Percentiles rank a stretch among this genome's conserved stretches.
Conservation (phyloP, 2,888 invertebrate genomes). For the Palloptera scutellata region DNA sequence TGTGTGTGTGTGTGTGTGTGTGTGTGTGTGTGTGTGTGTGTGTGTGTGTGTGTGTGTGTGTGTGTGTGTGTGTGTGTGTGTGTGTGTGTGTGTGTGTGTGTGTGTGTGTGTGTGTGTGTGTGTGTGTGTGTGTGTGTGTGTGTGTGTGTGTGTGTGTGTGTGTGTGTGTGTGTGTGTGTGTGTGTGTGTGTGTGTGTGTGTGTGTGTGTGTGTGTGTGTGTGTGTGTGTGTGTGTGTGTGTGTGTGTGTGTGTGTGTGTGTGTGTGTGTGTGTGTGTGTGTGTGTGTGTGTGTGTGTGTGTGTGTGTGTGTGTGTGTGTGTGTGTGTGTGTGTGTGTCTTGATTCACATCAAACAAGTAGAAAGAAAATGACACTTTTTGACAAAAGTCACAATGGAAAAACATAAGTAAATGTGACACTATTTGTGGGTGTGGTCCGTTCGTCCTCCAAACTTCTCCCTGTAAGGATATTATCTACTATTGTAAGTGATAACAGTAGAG, state of each 20-base stretch:
- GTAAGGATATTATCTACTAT: no score
- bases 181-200: slow-evolving; percentile 22
- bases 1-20: slow-evolving; percentile 25
- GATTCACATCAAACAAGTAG: slow-evolving; percentile 28
- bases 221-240: slow-evolving; percentile 25
- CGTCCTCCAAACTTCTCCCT: no score
- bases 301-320: not conserved
- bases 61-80: slow-evolving; percentile 26
- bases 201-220: slow-evolving; percentile 25
- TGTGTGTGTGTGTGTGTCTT: slow-evolving; percentile 25
- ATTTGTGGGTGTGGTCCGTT: no score
- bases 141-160: slow-evolving; percentile 23
- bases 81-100: slow-evolving; percentile 24
- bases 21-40: slow-evolving; percentile 25
- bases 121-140: slow-evolving; percentile 25
- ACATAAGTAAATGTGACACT: no score
- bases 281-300: slow-evolving; percentile 26
- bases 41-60: slow-evolving; percentile 26
- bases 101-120: slow-evolving; percentile 25
- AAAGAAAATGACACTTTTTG: no score
- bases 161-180: slow-evolving; percentile 27
- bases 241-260: slow-evolving; percentile 25
- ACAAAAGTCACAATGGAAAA: no score
- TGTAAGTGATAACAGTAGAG: no score
- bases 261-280: slow-evolving; percentile 26